Percentiles rank a stretch among this genome's conserved stretches.
phyloP scores from a whole-genome alignment of 1,140 invertebrate genomes.

The Penaeus japonicus region DNA sequence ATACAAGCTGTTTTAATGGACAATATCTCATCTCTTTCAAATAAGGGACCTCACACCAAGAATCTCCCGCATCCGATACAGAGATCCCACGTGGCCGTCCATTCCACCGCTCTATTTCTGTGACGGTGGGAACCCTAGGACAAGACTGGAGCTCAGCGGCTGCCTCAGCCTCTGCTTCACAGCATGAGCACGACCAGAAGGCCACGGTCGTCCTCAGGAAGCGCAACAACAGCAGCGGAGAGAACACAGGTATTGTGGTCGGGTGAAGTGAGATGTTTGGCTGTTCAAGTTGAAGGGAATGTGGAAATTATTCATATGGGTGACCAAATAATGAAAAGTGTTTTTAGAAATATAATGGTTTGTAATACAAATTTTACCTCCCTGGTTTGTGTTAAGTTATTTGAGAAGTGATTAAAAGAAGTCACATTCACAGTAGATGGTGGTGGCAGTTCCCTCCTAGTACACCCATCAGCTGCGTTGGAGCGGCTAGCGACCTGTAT shows the following conservation, averaged over 20 bases:
- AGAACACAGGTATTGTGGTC: slow-evolving; percentile 67
- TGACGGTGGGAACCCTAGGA: slow-evolving; percentile 71
- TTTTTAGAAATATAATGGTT: background rate
- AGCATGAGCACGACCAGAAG: slow-evolving; percentile 76
- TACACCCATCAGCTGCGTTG: slow-evolving; percentile 82
- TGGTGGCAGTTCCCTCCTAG: slow-evolving; percentile 79
- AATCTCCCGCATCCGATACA: slow-evolving; percentile 62
- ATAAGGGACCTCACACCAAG: slow-evolving; percentile 63
- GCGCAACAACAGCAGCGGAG: slow-evolving; percentile 77
- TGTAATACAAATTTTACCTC: background rate
- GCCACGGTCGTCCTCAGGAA: slow-evolving; percentile 66
- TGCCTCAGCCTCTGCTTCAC: slow-evolving; percentile 63
- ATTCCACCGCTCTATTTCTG: slow-evolving; percentile 76
- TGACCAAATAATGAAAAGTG: background rate
- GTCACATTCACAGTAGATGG: slow-evolving; percentile 61
- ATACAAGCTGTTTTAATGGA: no score
- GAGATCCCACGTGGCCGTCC: slow-evolving; percentile 64
- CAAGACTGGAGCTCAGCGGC: slow-evolving; percentile 67
- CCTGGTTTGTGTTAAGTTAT: background rate
- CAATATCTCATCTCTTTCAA: background rate
- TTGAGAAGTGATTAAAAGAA: no score
- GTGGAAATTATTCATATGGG: no score
- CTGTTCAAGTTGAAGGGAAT: background rate
- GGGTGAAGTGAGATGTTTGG: background rate
- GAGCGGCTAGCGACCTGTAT: slow-evolving; percentile 75